Conservation (phyloP, 2,888 invertebrate genomes). For the Epinotia ramella region DNA sequence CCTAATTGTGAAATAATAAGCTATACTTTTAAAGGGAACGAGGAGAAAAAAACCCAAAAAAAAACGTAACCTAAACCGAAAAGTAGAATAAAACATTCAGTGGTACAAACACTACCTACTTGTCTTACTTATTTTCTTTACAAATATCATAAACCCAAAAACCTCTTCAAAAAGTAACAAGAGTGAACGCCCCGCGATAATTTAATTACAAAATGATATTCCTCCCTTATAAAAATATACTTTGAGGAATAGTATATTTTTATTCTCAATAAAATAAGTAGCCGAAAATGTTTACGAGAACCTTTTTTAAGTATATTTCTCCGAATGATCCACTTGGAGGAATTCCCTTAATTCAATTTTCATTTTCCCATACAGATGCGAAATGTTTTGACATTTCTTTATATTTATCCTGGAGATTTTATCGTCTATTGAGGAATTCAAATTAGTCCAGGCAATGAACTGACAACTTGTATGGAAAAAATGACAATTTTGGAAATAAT, state of each 20-base stretch:
- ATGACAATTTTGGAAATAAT: too few relatives aligned
- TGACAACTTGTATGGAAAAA: too few relatives aligned
- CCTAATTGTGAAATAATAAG: too few relatives aligned
- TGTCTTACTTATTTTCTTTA: neutral
- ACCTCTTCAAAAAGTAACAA: neutral
- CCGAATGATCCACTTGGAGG: slow-evolving; percentile 22
- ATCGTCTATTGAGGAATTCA: slow-evolving; percentile 21
- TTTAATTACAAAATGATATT: slow-evolving; percentile 26
- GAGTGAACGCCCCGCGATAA: too few relatives aligned
- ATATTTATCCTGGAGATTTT: slow-evolving; percentile 30
- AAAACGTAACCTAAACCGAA: too few relatives aligned
- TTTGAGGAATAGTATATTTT: slow-evolving; percentile 26
- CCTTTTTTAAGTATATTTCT: slow-evolving; percentile 34
- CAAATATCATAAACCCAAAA: neutral
- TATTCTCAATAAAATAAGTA: slow-evolving; percentile 37
- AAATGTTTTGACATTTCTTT: slow-evolving; percentile 36
- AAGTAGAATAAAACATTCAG: neutral
- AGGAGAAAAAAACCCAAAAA: too few relatives aligned
- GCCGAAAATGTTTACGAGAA: slow-evolving; percentile 38
- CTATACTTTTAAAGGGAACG: too few relatives aligned
- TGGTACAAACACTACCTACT: neutral
- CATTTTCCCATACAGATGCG: slow-evolving; percentile 18
- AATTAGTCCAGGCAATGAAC: too few relatives aligned
- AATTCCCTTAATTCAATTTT: slow-evolving; percentile 40
- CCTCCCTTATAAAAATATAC: slow-evolving; percentile 6